These are phyloP conservation scores for Mantis religiosa DNA, from an alignment of 2,888 invertebrate genomes.

Conservation along the genomic window DNA sequence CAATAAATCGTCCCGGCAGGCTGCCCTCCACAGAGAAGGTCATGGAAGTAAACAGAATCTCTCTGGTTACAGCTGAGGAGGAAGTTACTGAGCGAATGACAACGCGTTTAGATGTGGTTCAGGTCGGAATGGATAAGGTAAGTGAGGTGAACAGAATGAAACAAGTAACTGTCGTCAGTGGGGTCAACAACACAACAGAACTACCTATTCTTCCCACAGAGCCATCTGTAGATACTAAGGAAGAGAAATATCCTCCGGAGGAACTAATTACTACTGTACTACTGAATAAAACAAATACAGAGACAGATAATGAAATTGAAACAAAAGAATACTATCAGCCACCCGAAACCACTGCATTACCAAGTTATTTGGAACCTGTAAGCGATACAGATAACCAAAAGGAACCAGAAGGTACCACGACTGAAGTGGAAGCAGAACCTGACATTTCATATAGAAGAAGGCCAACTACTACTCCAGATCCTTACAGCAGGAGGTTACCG, in stretches of 20 bases:
- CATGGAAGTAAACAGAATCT: constrained; percentile 28
- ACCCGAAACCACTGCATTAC: background rate
- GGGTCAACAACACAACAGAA: background rate
- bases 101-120: background rate
- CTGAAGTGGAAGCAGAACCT: background rate
- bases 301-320: background rate
- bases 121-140: constrained; percentile 8
- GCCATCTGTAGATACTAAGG: no score
- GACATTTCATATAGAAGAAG: background rate
- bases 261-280: background rate
- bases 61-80: constrained; percentile 23
- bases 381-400: background rate
- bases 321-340: background rate
- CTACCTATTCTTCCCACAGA: background rate
- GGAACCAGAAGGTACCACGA: background rate
- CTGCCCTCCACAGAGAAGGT: constrained; percentile 20
- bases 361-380: background rate
- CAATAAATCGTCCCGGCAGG: background rate
- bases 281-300: no score
- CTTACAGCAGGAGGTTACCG: background rate
- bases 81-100: background rate
- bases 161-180: background rate
- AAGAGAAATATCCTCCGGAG: background rate
- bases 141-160: constrained; percentile 13
- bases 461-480: background rate